Evolutionary conservation across 2,113 vertebrate genomes (phyloP), one percentile per base, ranked within the genome.

Genomic region (Camelus bactrianus): DNA sequence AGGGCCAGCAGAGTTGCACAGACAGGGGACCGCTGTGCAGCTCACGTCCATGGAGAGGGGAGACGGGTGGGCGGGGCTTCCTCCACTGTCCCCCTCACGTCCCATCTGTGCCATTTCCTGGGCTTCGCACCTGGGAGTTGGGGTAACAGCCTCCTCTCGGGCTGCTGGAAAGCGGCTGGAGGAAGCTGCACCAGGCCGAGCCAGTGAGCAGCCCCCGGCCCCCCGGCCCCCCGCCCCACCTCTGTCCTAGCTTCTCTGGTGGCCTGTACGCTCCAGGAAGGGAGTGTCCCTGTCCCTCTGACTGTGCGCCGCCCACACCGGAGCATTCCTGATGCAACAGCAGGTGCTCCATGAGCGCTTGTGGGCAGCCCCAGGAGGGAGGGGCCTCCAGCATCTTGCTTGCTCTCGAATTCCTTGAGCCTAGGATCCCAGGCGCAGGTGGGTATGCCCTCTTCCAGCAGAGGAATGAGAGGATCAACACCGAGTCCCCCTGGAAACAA

Each of bases 271-370:
- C 5, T 17, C 42, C n/a, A 6, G 32, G 38, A 80, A 14, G 30
- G 46, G 2, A 13, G 46, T 0, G 28, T 3, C 35, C 80, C 3
- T 2, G 17, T 70, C 5, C 64, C 3, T 15, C 19, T 48, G 19
- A 32, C 82, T 12, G 10, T 4, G 20, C 0, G 5, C 17, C 22
- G 17, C 48, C 3, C 0, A 0, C 24, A 11, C 1, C 6, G 2
- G 8, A 2, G 5, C 17, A 8, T 17, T 12, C 6, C 38, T 46
- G 38, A 28, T 2, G 4, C 38, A 28, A 24, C 5, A 22, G 52
- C 10, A 38, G 4, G 1, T 2, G 4, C 86, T 35, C 28, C 1
- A 0, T 30, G 5, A 38, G 8, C 32, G n/a, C 12, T 2, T 30
- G 11, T 0, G 5, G 48, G 16, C 22, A 11, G 20, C n/a, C 5